Evolutionary conservation across 2,113 vertebrate species (phyloP).

Genomic region (Petromus typicus): DNA sequence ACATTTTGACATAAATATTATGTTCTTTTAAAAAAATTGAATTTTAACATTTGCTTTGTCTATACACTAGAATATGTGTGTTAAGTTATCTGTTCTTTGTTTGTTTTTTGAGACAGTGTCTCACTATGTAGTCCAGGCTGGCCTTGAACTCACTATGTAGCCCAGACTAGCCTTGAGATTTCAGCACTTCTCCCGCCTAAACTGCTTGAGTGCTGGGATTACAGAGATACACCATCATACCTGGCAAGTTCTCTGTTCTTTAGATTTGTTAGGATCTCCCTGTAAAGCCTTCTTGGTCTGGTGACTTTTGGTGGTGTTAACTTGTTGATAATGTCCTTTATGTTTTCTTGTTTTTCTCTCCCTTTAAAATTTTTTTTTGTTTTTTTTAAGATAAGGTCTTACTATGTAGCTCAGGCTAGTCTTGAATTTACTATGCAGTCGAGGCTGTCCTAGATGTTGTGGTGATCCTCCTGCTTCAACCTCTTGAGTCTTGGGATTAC

Average conservation of each 20-base stretch:
- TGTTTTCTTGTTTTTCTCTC: no score
- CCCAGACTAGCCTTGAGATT: background rate
- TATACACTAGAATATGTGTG: background rate
- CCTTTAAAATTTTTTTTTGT: no score
- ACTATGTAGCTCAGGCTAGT: no score
- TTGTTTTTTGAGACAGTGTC: background rate
- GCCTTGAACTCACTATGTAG: background rate
- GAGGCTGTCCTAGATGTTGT: no score
- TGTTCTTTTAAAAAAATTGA: background rate
- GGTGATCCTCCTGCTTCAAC: no score
- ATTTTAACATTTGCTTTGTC: background rate
- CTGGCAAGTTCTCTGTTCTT: background rate
- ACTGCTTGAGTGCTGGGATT: background rate
- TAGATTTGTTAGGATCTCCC: background rate
- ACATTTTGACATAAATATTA: constrained; percentile 14
- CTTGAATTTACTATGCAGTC: no score
- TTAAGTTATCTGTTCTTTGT: background rate
- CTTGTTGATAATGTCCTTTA: background rate
- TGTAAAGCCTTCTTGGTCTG: background rate
- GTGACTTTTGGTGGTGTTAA: background rate
- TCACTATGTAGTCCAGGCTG: background rate
- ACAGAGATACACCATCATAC: background rate
- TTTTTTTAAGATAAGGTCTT: no score
- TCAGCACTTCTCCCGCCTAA: background rate
- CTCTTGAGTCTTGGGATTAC: no score